Base-by-base conservation (phyloP, 1,140 invertebrate genomes). In the Dinoponera quadriceps region DNA sequence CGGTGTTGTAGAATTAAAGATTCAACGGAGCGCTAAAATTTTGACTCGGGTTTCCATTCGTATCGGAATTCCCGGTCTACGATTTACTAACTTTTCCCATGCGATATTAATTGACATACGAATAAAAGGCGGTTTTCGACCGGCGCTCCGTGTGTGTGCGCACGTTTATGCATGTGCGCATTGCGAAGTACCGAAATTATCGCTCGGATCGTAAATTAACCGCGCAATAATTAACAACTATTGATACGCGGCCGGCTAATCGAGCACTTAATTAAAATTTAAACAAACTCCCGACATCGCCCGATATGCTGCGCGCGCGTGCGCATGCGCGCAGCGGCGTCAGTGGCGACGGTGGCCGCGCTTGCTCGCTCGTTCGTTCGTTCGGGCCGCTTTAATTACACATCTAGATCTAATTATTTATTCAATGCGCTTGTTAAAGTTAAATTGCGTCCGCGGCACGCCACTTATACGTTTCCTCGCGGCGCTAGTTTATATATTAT, bases 341-440 rank as follows among this genome's bases (percentile, higher is more conserved):
- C 33, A 4, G 13, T 16, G n/a, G 69, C 25, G 44, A n/a, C 13
- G 65, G 20, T 29, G 0, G 5, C 25, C 66, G 66, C n/a, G 66
- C 25, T 54, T 51, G 48, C 51, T 33, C 68, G 48, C 51, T 33
- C 68, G 7, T 29, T 68, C 38, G 38, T 55, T 27, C n/a, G 54
- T 18, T 57, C 18, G 27, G 54, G 51, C 2, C n/a, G 25, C 59
- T 48, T 71, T 65, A 85, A 86, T 86, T 85, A 82, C 72, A 59
- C 66, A 71, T 75, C 38, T 69, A 33, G 22, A 22, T 62, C 62
- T 82, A 82, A 85, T 82, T 86, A 84, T 85, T 85, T 71, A 71
- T 74, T 86, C 84, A 69, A 85, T 85, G 22, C 44, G 60, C 78
- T 86, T 74, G 57, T 86, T 86, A 85, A 69, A 85, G 82, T 86